Conservation (phyloP, 2,888 invertebrate genomes). For the Shargacucullia verbasci region DNA sequence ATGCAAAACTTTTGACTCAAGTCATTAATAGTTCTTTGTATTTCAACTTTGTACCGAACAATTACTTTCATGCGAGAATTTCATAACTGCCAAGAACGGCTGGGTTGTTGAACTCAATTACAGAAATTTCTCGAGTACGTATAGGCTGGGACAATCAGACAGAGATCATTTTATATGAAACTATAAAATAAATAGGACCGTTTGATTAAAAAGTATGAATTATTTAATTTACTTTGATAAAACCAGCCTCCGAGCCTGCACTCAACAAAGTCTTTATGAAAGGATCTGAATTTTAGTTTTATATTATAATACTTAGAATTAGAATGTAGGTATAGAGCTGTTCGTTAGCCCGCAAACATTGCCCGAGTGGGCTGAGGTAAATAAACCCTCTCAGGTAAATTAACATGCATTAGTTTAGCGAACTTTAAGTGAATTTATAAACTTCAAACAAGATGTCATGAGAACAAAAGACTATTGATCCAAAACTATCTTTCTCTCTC, state of each 20-base stretch:
- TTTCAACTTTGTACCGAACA: too few relatives aligned
- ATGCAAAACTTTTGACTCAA: not conserved
- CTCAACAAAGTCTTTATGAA: conserved; percentile 11
- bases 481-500: too few relatives aligned
- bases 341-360: conserved; percentile 1
- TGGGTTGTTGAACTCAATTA: conserved; percentile 17
- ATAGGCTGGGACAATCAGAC: conserved; percentile 20
- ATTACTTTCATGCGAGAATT: conserved; percentile 1
- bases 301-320: not conserved
- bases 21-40: too few relatives aligned
- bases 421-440: not conserved
- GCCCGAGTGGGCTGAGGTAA: conserved; percentile 4
- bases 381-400: not conserved
- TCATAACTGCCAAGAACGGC: not conserved
- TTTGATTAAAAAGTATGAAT: conserved; percentile 35
- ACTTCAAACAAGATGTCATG: not conserved
- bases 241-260: conserved; percentile 8
- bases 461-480: too few relatives aligned
- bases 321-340: not conserved
- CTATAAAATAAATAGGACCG: conserved; percentile 38
- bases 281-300: conserved; percentile 17
- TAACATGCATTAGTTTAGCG: not conserved
- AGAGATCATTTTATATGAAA: conserved; percentile 26
- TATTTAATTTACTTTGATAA: conserved; percentile 24
- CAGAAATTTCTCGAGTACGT: conserved; percentile 1